Conservation (phyloP, 2,113 vertebrate genomes). For the Stictonetta naevosa region DNA sequence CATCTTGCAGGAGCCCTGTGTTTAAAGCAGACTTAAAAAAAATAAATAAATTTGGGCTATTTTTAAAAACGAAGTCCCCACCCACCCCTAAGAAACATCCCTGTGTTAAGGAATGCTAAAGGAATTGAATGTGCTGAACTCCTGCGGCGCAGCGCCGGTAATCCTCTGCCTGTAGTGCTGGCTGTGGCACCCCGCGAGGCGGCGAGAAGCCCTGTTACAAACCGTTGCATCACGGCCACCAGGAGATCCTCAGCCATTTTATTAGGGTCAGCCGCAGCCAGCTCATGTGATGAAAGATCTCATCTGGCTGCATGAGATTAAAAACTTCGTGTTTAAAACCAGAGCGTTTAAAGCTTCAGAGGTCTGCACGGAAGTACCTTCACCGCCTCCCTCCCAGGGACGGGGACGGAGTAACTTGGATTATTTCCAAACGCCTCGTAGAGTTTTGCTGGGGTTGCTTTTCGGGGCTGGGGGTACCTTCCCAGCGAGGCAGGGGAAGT, state of each 20-base stretch:
- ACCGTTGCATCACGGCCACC: background rate
- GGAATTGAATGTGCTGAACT: background rate
- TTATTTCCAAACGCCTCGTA: background rate
- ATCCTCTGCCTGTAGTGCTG: background rate
- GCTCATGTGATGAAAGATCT: background rate
- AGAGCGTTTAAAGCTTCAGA: background rate
- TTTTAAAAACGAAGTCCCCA: background rate
- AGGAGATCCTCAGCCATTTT: background rate
- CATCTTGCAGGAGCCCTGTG: background rate
- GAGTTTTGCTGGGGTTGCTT: background rate
- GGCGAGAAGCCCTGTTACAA: background rate
- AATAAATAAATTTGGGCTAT: background rate
- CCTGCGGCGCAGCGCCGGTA: background rate
- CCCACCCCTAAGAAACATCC: background rate
- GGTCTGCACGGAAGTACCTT: background rate
- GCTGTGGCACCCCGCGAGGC: background rate
- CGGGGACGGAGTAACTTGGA: rapidly evolving
- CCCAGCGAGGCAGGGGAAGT: rapidly evolving
- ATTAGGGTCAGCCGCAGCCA: background rate
- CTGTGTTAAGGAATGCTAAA: background rate
- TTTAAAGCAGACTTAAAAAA: conserved; percentile 1
- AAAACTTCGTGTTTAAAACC: background rate
- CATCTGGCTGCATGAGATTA: background rate
- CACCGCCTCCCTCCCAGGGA: too few species aligned
- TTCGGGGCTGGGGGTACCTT: background rate